Evolutionary conservation across 2,113 vertebrate genomes (phyloP), one percentile per base, ranked within the genome.

Genomic region (Xiphophorus maculatus): DNA sequence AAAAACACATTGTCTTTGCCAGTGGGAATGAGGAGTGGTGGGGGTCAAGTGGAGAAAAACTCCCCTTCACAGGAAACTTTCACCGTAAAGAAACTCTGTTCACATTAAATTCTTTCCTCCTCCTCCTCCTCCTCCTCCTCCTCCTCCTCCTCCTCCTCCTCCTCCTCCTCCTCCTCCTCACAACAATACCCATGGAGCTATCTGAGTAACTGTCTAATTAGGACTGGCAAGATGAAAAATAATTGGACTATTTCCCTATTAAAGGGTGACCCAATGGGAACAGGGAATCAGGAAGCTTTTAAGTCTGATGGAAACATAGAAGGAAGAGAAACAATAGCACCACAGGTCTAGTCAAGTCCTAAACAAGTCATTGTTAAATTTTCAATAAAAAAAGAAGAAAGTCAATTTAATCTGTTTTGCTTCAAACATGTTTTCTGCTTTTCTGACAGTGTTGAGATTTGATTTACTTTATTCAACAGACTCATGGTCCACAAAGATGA

Each of bases 331-430:
- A 91, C 86, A 87, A 94, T 93, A 83, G 92, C 89, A 93, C 92
- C 92, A 90, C 87, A 81, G 69, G 29, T 64, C 86, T 84, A 76
- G 87, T 82, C 66, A 63, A 69, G 89, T 77, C 89, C 90, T 74
- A 66, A 60, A 82, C 77, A 91, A 90, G 72, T 87, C 87, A 88
- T 86, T 84, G 79, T 90, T 71, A 76, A 81, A 93, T 91, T 92
- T 88, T 62, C 83, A 90, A 81, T 63, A 86, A 79, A 69, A 37
- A 92, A 17, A 19, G 44, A 91, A 91, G 92, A 93, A 94, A 94
- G 95, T 95, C 94, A 95, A 97, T 95, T 95, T 93, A 93, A 90
- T 88, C 94, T 95, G 93, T 94, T 95, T 87, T 87, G 92, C 77
- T 75, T 40, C 0, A 22, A 72, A 69, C 70, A 27, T 10, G 7